phyloP scores from a whole-genome alignment of 2,797 vertebrate genomes.

The Chaetodon trifasciatus region DNA sequence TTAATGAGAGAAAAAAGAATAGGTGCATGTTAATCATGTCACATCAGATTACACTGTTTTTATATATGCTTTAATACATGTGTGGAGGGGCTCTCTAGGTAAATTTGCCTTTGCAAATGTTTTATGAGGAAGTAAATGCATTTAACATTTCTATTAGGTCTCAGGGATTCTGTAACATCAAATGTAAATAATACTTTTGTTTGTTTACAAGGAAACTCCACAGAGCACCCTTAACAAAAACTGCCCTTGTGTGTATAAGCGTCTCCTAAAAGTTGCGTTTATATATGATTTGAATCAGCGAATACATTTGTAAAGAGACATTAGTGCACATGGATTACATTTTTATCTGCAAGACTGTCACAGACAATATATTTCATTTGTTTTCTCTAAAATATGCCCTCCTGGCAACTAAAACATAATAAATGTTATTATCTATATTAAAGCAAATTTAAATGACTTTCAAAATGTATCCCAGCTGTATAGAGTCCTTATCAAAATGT shows the following conservation, averaged over 20 bases:
- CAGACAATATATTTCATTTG: neutral
- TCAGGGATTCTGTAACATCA: neutral
- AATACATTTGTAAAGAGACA: neutral
- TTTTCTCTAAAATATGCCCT: neutral
- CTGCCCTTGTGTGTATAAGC: neutral
- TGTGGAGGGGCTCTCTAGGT: neutral
- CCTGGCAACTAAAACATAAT: neutral
- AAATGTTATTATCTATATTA: too few species aligned
- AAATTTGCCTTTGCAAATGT: neutral
- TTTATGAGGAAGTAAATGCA: neutral
- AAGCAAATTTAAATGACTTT: slow-evolving; percentile 8
- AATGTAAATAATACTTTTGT: neutral
- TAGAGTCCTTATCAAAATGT: slow-evolving; percentile 17
- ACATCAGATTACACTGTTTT: too few species aligned
- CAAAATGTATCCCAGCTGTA: neutral
- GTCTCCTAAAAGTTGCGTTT: neutral
- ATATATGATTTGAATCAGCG: neutral
- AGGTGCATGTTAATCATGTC: too few species aligned
- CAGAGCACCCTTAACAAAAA: neutral
- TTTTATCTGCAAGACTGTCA: neutral
- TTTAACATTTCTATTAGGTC: neutral
- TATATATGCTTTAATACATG: too few species aligned
- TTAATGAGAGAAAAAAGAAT: too few species aligned
- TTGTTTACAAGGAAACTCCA: neutral
- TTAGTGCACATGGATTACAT: neutral